Conservation (phyloP, 1,140 invertebrate genomes). For the Linepithema humile region DNA sequence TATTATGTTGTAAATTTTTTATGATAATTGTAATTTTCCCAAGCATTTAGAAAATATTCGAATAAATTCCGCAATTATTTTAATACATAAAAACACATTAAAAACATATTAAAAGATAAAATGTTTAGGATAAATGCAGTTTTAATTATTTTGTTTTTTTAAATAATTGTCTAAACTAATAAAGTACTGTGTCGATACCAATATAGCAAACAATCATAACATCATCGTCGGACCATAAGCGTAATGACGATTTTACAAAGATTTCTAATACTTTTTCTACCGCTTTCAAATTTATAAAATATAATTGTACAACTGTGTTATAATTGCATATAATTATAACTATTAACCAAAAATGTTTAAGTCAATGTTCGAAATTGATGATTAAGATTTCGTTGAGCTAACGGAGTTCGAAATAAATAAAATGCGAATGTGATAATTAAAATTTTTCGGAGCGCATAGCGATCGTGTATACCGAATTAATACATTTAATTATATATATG, state of each 20-base stretch:
- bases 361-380: background rate
- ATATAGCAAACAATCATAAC: background rate
- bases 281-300: background rate
- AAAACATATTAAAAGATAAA: too few relatives aligned
- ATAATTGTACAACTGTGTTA: too few relatives aligned
- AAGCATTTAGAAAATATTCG: too few relatives aligned
- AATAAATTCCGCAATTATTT: background rate
- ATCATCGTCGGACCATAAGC: too few relatives aligned
- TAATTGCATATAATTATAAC: slow-evolving; percentile 7
- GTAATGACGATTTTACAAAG: background rate
- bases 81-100: background rate
- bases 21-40: too few relatives aligned
- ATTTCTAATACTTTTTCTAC: background rate
- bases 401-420: background rate
- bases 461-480: background rate
- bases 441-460: background rate
- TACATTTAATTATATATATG: slow-evolving; percentile 10
- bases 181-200: background rate
- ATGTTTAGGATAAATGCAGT: too few relatives aligned
- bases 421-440: background rate
- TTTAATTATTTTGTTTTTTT: background rate
- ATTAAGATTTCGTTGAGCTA: background rate
- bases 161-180: background rate
- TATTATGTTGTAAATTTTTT: too few relatives aligned
- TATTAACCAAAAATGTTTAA: background rate